A percentile compares a stretch with the other conserved stretches of the same genome.
Conservation (phyloP, 1,140 invertebrate genomes). For the Riptortus pedestris region DNA sequence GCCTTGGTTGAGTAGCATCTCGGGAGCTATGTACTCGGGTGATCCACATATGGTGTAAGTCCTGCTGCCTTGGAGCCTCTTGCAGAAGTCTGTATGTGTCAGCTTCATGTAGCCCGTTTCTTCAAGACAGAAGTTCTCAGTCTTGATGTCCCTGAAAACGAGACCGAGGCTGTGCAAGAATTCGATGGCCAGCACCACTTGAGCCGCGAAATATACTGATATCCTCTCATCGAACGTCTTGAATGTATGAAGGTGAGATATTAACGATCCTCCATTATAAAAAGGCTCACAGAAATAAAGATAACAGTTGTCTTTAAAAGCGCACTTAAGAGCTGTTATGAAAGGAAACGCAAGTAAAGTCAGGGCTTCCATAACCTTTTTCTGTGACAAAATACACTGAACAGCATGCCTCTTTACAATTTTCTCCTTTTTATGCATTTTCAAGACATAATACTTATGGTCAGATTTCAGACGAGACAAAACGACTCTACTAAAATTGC, state of each 20-base stretch:
- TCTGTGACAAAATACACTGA: constrained; percentile 75
- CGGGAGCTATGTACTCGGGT: constrained; percentile 90
- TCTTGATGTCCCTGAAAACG: constrained; percentile 88
- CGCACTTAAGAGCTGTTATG: constrained; percentile 70
- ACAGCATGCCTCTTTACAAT: constrained; percentile 78
- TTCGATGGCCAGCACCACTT: constrained; percentile 83
- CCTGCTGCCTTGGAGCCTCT: constrained; percentile 18
- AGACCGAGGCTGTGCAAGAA: constrained; percentile 85
- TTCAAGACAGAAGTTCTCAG: constrained; percentile 87
- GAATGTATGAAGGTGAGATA: constrained; percentile 53
- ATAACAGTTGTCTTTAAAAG: constrained; percentile 77
- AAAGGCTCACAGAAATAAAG: constrained; percentile 75
- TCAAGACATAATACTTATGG: constrained; percentile 70
- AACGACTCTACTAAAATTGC: constrained; percentile 80
- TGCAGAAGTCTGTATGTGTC: constrained; percentile 27
- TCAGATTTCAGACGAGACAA: constrained; percentile 56
- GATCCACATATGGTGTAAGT: constrained; percentile 95
- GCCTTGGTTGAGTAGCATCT: constrained; percentile 87
- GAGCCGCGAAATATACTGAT: constrained; percentile 82
- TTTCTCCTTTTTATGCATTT: constrained; percentile 79
- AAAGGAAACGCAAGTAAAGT: constrained; percentile 75
- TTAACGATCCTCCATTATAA: constrained; percentile 72
- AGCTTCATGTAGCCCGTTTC: constrained; percentile 55
- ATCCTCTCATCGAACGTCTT: constrained; percentile 65
- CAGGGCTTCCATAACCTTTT: constrained; percentile 68